A percentile compares a stretch with the other conserved stretches of the same genome.
Conservation (phyloP, 2,888 invertebrate species). For the Caenorhabditis zanzibari region DNA sequence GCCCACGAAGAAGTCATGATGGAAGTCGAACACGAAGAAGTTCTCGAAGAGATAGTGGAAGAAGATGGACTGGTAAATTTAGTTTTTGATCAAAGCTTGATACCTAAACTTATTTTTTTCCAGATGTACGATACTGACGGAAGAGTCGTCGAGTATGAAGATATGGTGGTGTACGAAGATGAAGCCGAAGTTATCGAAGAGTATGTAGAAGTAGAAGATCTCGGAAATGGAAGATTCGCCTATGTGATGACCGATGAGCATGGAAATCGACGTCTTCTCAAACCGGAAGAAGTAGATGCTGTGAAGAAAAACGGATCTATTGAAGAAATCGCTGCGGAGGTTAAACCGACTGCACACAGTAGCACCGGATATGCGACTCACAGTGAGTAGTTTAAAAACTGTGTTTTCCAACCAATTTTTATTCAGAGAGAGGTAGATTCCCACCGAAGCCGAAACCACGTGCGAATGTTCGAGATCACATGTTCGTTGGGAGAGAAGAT, state of each 20-base stretch:
- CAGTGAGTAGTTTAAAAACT: not conserved
- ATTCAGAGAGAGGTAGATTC: constrained; percentile 30
- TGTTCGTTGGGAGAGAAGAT: constrained; percentile 9
- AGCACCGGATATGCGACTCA: constrained; percentile 2
- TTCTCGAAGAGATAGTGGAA: constrained; percentile 49
- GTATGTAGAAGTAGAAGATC: constrained; percentile 47
- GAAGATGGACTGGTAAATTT: constrained; percentile 38
- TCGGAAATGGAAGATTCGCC: constrained; percentile 26
- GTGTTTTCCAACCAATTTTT: no score
- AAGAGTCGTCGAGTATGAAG: constrained; percentile 19
- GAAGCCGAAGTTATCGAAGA: constrained; percentile 50
- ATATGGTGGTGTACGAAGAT: constrained; percentile 49
- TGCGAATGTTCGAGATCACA: not conserved
- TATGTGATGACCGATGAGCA: constrained; percentile 47
- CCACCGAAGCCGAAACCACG: constrained; percentile 1
- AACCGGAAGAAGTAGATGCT: constrained; percentile 33
- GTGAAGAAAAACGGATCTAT: constrained; percentile 21
- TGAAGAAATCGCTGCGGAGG: constrained; percentile 16
- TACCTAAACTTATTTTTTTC: not conserved
- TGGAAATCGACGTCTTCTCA: constrained; percentile 44
- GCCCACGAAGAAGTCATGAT: constrained; percentile 22
- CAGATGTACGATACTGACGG: constrained; percentile 51
- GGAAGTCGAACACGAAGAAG: constrained; percentile 40
- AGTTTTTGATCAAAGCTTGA: not conserved
- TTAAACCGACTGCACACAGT: constrained; percentile 5